These are phyloP conservation scores for Penaeus monodon DNA, from an alignment of 2,888 invertebrate genomes.

Conservation along the genomic window DNA sequence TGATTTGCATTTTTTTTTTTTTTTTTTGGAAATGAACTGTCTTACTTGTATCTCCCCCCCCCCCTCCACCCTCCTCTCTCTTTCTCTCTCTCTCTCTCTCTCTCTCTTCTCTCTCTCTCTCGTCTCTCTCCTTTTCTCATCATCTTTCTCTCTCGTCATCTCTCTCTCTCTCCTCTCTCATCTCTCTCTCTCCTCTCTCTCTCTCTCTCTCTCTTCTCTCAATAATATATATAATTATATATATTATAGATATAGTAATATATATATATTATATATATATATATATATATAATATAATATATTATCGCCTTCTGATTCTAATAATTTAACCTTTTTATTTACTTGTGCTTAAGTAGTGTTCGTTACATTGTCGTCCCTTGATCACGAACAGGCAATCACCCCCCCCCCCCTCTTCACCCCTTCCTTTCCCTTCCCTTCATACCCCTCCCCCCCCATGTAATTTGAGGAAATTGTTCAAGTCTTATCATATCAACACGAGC, in stretches of 20 bases:
- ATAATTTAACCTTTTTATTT: no score
- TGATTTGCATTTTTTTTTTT: no score
- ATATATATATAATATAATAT: no score
- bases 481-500: neutral
- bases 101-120: no score
- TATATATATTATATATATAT: no score
- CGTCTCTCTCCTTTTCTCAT: neutral
- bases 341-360: no score
- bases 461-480: neutral
- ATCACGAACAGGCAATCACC: neutral
- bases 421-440: neutral
- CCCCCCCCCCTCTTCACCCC: neutral
- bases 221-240: no score
- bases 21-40: no score
- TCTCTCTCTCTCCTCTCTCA: neutral
- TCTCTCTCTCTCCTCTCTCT: slow-evolving; percentile 19
- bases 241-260: no score
- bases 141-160: neutral
- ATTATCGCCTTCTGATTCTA: neutral
- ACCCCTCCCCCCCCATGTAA: neutral
- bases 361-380: neutral
- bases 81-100: no score
- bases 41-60: no score
- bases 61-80: no score
- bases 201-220: slow-evolving; percentile 20